Evolutionary conservation across 2,797 vertebrate species (phyloP).

Genomic region (Benthosema pterotum): DNA sequence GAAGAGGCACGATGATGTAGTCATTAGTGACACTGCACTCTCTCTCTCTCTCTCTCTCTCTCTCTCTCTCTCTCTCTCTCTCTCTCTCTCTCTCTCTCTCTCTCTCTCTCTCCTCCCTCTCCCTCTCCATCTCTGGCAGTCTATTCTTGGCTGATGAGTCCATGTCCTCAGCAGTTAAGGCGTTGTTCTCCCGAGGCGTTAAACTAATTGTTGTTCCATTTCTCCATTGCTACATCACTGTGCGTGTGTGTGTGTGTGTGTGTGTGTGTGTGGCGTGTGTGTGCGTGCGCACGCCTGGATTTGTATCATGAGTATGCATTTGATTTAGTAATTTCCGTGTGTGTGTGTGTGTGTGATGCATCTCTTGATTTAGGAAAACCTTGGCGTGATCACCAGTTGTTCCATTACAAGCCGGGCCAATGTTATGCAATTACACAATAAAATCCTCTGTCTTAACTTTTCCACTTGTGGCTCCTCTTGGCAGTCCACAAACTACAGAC

Average conservation of each 20-base stretch:
- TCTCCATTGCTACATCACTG: slow-evolving; percentile 57
- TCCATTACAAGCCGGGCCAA: slow-evolving; percentile 35
- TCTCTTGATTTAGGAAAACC: slow-evolving; percentile 18
- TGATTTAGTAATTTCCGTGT: slow-evolving; percentile 21
- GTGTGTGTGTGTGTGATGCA: slow-evolving; percentile 1
- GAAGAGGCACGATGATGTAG: slow-evolving; percentile 30
- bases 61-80: slow-evolving; percentile 19
- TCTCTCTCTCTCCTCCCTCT: background rate
- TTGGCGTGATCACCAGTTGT: slow-evolving; percentile 40
- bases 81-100: slow-evolving; percentile 22
- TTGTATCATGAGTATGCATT: slow-evolving; percentile 16
- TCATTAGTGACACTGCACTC: slow-evolving; percentile 70
- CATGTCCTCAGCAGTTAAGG: slow-evolving; percentile 59
- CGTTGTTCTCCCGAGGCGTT: slow-evolving; percentile 62
- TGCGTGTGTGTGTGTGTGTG: slow-evolving; percentile 52
- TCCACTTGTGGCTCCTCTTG: no score
- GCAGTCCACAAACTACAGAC: background rate
- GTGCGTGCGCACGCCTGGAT: slow-evolving; percentile 16
- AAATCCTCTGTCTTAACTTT: no score
- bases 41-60: slow-evolving; percentile 22
- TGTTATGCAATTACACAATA: slow-evolving; percentile 67
- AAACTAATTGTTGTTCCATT: slow-evolving; percentile 65
- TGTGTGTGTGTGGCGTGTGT: slow-evolving; percentile 5
- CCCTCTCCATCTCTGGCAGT: slow-evolving; percentile 21
- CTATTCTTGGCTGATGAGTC: slow-evolving; percentile 66